Evolutionary conservation across 2,113 vertebrate species (phyloP), one percentile per base, ranked within the genome.

Genomic region (Elephantulus edwardii): DNA sequence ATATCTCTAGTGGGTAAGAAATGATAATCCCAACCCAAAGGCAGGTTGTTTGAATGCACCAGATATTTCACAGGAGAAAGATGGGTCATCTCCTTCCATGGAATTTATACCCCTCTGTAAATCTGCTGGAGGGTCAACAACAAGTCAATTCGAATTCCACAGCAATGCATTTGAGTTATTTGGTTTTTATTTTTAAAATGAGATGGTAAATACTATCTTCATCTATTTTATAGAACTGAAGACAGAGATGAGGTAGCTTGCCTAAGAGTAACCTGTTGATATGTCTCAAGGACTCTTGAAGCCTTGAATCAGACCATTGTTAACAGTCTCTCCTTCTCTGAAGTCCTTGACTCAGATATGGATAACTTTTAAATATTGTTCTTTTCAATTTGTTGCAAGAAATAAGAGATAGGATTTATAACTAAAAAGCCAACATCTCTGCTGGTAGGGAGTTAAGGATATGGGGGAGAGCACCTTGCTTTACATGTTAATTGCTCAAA

Each of bases 381-480:
- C 33, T 40, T 24, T 30, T 80, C 42, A 42, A 16, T 44, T 71
- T 30, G 58, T 20, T 42, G 20, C 28, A 19, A 52, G 66, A 77
- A 68, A 62, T 17, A 30, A 11, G 48, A 66, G 35, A 33, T 1
- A 2, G 35, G n/a, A 66, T 20, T 40, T 44, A 11, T 30, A 26
- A 33, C 40, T 7, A 48, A 83, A 64, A 3, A 79, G 38, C 19
- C 2, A 28, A 9, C 1, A 24, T 22, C 22, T 84, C 70, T 72
- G 26, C 42, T 48, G 46, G 10, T 7, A 44, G 33, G 50, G 26
- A 62, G 17, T 1, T 8, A 22, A 78, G 3, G 28, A 12, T 1
- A 0, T 0, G 22, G 33, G 6, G 24, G 19, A 42, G 2, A 10
- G 11, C 6, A 1, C 26, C n/a, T 24, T 83, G 17, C 5, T 76